Evolutionary conservation across 2,888 invertebrate genomes (phyloP).

Genomic region (Drosophila phalerata): DNA sequence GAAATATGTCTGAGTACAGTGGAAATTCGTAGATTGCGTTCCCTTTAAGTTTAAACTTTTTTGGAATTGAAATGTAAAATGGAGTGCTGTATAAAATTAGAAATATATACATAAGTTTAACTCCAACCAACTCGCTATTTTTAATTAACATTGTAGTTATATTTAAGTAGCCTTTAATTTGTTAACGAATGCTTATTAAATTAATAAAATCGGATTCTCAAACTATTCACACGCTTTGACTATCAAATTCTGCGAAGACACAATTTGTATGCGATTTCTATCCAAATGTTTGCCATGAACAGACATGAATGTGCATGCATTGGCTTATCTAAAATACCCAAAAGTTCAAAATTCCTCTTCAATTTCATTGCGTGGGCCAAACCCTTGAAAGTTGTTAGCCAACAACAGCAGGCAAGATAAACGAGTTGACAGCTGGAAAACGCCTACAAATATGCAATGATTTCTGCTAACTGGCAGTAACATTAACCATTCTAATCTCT

Average conservation of each 20-base stretch:
- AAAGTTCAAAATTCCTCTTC: conserved; percentile 40
- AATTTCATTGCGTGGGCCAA: conserved; percentile 30
- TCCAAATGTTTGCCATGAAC: conserved; percentile 5
- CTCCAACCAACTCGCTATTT: not conserved
- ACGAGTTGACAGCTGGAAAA: conserved; percentile 3
- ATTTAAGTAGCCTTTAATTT: not conserved
- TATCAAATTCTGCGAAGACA: not conserved
- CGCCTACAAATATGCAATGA: not conserved
- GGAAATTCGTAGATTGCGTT: not conserved
- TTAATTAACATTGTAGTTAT: not conserved
- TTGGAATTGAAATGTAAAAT: too few relatives aligned
- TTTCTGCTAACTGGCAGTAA: not conserved
- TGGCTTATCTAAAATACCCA: not conserved
- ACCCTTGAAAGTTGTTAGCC: conserved; percentile 9
- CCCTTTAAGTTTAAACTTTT: not conserved
- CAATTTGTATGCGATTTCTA: conserved; percentile 16
- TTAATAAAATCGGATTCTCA: not conserved
- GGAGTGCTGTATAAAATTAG: not conserved
- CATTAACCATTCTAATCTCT: conserved; percentile 12
- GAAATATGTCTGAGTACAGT: not conserved
- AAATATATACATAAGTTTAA: not conserved
- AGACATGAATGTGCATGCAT: not conserved
- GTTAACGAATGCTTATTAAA: not conserved
- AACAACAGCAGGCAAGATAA: not conserved
- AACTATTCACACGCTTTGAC: not conserved